These are phyloP conservation scores for Chrysochloris asiatica DNA, from an alignment of 2,113 vertebrate species.

Conservation along the genomic window DNA sequence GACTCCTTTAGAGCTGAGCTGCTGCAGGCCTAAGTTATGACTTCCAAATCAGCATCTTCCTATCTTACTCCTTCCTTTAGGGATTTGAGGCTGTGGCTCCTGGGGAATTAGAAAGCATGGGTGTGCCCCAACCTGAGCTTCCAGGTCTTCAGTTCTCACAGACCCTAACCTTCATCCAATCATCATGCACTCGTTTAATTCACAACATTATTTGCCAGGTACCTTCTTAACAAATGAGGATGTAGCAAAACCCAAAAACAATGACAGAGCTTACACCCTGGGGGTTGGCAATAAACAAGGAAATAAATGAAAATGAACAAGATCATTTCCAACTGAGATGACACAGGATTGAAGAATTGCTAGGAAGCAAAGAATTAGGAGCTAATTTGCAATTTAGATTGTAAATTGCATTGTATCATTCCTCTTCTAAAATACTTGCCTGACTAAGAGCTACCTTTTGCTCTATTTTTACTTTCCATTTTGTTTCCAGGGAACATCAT, in stretches of 20 bases:
- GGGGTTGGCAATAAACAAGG: not conserved
- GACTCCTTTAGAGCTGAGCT: slow-evolving; percentile 23
- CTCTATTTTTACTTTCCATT: not conserved
- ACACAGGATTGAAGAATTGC: not conserved
- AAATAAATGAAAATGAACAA: not conserved
- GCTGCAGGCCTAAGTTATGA: not conserved
- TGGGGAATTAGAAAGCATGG: not conserved
- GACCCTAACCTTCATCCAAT: too few relatives aligned
- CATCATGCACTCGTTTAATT: not conserved
- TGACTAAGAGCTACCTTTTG: not conserved
- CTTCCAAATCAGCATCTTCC: not conserved
- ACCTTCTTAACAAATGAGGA: not conserved
- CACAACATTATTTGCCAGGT: not conserved
- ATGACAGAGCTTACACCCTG: not conserved
- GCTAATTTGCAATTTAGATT: not conserved
- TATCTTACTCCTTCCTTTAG: not conserved
- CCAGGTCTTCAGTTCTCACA: not conserved
- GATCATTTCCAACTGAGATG: not conserved
- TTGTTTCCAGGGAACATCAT: not conserved
- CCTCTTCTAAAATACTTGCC: not conserved
- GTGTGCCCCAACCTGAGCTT: not conserved
- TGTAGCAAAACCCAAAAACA: not conserved
- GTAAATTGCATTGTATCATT: not conserved
- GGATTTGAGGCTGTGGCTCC: not conserved
- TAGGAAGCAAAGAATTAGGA: not conserved